Percentiles rank a stretch among this genome's conserved stretches.
Conservation (phyloP, 92 coral and sea anemone species). For the Actinostola sp. region DNA sequence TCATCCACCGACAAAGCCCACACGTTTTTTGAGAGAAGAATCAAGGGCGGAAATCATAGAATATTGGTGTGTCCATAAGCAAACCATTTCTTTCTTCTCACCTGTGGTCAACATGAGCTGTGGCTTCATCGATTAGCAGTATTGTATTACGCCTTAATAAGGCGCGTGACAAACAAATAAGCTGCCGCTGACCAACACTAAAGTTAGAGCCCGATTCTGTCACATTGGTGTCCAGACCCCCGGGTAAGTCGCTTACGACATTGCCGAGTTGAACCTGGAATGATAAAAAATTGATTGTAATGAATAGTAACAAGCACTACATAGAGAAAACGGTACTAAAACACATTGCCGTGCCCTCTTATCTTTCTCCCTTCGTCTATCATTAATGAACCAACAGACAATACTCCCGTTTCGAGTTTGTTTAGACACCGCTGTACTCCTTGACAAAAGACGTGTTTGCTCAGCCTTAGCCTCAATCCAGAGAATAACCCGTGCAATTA, state of each 20-base stretch:
- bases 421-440: no score
- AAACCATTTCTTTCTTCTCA: conserved; percentile 33
- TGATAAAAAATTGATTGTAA: neutral
- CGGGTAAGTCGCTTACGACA: conserved; percentile 55
- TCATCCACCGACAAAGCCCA: no score
- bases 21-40: neutral
- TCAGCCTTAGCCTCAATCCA: no score
- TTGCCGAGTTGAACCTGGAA: conserved; percentile 72
- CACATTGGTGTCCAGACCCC: conserved; percentile 63
- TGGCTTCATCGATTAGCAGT: conserved; percentile 82
- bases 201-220: conserved; percentile 81
- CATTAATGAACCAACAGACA: no score
- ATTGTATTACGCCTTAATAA: conserved; percentile 72
- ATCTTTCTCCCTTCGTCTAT: no score
- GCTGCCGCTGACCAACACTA: conserved; percentile 96
- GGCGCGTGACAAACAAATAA: conserved; percentile 94
- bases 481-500: no score
- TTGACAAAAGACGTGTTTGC: no score
- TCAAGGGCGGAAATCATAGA: no score
- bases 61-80: neutral
- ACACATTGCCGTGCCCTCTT: no score
- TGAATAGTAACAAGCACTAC: neutral
- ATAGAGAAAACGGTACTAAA: neutral
- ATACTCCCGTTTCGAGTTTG: no score
- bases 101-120: conserved; percentile 87